A percentile compares a stretch with the other conserved stretches of the same genome.
Conservation (phyloP, 2,888 invertebrate genomes). For the Drosophila parthenogenetica region DNA sequence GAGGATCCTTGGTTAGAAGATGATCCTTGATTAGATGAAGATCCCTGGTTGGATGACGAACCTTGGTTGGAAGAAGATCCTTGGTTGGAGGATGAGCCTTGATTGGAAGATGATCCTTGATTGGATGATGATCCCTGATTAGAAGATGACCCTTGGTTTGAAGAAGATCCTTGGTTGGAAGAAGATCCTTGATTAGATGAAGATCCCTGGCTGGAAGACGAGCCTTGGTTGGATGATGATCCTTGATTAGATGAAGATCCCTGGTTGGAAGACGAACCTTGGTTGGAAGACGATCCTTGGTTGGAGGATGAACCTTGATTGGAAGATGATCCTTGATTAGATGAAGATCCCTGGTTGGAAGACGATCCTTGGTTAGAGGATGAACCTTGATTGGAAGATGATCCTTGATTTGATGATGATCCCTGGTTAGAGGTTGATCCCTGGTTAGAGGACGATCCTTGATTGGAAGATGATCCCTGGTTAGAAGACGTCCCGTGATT, state of each 20-base stretch:
- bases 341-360: constrained; percentile 25
- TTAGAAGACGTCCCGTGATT: constrained; percentile 15
- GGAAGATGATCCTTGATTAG: constrained; percentile 29
- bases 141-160: constrained; percentile 40
- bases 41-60: not conserved
- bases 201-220: constrained; percentile 9
- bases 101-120: constrained; percentile 23
- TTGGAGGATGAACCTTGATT: constrained; percentile 28
- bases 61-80: not conserved
- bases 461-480: constrained; percentile 23
- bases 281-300: constrained; percentile 20
- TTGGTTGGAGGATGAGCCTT: constrained; percentile 1
- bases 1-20: constrained; percentile 25
- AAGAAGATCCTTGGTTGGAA: constrained; percentile 9
- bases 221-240: constrained; percentile 29
- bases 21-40: not conserved
- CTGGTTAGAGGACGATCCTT: constrained; percentile 22
- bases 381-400: constrained; percentile 19
- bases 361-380: constrained; percentile 24
- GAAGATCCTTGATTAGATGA: constrained; percentile 28
- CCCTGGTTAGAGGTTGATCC: constrained; percentile 25
- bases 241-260: constrained; percentile 19
- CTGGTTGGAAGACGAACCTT: constrained; percentile 24
- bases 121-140: constrained; percentile 29
- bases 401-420: constrained; percentile 29